These are phyloP conservation scores for Enteromius afrohamiltoni DNA, from an alignment of 2,797 vertebrate species.

Conservation along the genomic window DNA sequence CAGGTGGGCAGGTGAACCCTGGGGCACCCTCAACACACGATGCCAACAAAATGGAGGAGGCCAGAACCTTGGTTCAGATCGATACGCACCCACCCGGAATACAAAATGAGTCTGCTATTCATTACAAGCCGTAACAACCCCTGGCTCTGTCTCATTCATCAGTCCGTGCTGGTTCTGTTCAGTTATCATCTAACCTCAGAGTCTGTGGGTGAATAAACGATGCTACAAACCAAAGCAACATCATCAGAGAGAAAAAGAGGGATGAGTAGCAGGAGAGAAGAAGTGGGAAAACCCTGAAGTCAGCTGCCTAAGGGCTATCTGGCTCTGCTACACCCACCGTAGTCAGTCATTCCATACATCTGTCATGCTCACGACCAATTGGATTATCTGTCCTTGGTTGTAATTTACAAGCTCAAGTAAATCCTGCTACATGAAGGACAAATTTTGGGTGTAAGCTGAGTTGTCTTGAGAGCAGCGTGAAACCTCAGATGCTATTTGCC, in stretches of 20 bases:
- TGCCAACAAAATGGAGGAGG: slow-evolving; percentile 58
- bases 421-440: slow-evolving; percentile 53
- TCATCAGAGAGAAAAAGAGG: slow-evolving; percentile 23
- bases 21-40: slow-evolving; percentile 54
- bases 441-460: slow-evolving; percentile 32
- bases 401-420: slow-evolving; percentile 57
- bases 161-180: slow-evolving; percentile 30
- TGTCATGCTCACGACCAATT: slow-evolving; percentile 50
- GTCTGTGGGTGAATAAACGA: slow-evolving; percentile 50
- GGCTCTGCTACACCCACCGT: slow-evolving; percentile 19
- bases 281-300: slow-evolving; percentile 39
- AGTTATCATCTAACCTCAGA: slow-evolving; percentile 49
- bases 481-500: slow-evolving; percentile 36
- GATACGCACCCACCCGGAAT: slow-evolving; percentile 57
- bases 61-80: slow-evolving; percentile 57
- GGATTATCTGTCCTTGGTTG: slow-evolving; percentile 57
- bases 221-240: slow-evolving; percentile 35
- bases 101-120: slow-evolving; percentile 57
- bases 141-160: slow-evolving; percentile 58
- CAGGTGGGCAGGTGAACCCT: slow-evolving; percentile 57
- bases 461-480: slow-evolving; percentile 36
- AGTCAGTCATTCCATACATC: slow-evolving; percentile 35
- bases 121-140: slow-evolving; percentile 52
- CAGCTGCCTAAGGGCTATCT: slow-evolving; percentile 3
- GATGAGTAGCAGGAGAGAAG: slow-evolving; percentile 22